A percentile compares a stretch with the other conserved stretches of the same genome.
These are phyloP conservation scores for Eriosoma lanigerum DNA, from an alignment of 1,140 invertebrate species.

Conservation along the genomic window DNA sequence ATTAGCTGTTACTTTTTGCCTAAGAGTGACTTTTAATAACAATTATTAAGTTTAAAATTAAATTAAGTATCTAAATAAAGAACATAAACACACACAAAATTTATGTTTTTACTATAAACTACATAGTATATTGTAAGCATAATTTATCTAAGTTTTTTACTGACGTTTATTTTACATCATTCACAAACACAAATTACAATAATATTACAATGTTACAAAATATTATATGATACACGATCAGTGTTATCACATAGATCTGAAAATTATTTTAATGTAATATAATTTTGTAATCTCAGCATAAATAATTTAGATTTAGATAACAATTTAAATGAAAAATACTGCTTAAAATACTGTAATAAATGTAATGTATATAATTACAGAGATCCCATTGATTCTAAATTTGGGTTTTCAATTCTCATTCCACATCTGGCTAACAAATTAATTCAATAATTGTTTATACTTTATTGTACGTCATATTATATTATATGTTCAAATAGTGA, in stretches of 20 bases:
- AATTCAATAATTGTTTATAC: background rate
- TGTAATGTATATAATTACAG: background rate
- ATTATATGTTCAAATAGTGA: background rate
- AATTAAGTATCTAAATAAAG: too few relatives aligned
- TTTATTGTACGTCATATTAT: background rate
- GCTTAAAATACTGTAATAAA: constrained; percentile 2
- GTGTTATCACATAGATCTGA: background rate
- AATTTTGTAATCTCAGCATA: background rate
- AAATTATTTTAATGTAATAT: background rate
- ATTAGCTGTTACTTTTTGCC: background rate
- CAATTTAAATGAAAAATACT: background rate
- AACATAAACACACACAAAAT: too few relatives aligned
- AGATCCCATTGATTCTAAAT: background rate
- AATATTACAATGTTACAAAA: background rate
- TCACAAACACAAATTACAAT: background rate
- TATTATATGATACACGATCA: background rate
- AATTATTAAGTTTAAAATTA: too few relatives aligned
- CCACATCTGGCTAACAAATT: background rate
- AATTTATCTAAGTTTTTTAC: too few relatives aligned
- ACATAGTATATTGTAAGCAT: too few relatives aligned
- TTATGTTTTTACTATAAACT: too few relatives aligned
- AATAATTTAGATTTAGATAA: background rate
- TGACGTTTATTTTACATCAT: too few relatives aligned
- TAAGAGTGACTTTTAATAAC: too few relatives aligned
- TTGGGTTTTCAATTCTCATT: background rate